Conservation (phyloP, 2,113 vertebrate genomes). For the Dolichotis patagonum region DNA sequence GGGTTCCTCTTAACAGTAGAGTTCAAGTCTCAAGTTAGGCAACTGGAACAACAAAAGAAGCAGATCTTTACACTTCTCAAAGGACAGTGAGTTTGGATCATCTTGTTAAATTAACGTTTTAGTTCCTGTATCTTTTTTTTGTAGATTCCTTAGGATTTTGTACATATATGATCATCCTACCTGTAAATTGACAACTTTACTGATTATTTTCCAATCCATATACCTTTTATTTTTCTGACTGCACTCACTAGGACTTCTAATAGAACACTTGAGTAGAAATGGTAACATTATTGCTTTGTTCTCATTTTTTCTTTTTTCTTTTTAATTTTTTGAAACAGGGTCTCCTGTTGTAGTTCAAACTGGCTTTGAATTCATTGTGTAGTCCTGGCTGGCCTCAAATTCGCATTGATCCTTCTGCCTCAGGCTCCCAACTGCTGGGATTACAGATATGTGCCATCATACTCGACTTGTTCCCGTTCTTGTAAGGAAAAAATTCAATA, state of each 20-base stretch:
- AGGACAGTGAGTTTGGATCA: neutral
- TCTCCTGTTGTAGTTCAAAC: neutral
- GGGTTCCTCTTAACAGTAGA: neutral
- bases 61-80: neutral
- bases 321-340: neutral
- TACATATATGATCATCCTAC: neutral
- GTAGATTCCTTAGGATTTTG: neutral
- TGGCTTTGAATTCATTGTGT: neutral
- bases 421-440: neutral
- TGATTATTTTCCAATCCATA: slow-evolving; percentile 10
- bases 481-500: neutral
- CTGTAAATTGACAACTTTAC: neutral
- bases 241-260: neutral
- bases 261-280: neutral
- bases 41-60: neutral
- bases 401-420: neutral
- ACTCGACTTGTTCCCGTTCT: neutral
- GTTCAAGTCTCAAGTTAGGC: neutral
- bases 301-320: neutral
- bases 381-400: neutral
- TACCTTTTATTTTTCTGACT: neutral
- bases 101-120: slow-evolving; percentile 19
- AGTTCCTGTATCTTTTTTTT: neutral
- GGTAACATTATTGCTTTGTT: slow-evolving; percentile 33
- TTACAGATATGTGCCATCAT: neutral